These are phyloP conservation scores for Sibirionetta formosa DNA, from an alignment of 2,797 vertebrate species.

Conservation along the genomic window DNA sequence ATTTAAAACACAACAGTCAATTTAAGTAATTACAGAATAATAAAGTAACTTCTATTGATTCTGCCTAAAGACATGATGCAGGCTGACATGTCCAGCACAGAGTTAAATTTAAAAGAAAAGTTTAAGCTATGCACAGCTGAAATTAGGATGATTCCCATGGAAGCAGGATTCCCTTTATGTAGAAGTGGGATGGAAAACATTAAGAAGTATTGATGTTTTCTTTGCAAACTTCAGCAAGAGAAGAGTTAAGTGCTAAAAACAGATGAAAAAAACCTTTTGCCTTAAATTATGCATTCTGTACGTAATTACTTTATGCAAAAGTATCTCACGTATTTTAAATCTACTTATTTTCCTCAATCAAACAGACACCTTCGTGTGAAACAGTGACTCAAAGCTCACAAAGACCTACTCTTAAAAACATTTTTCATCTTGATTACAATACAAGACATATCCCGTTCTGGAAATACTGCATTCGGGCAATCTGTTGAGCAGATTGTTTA, in stretches of 20 bases:
- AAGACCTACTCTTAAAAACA: not conserved
- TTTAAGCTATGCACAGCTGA: not conserved
- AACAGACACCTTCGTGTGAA: not conserved
- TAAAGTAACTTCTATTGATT: conserved; percentile 71
- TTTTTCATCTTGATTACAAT: not conserved
- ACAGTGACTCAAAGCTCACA: not conserved
- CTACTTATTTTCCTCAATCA: not conserved
- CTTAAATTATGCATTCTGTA: not conserved
- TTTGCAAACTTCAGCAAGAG: not conserved
- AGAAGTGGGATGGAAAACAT: not conserved
- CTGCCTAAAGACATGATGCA: conserved; percentile 63
- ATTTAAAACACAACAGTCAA: conserved; percentile 73
- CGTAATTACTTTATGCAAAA: not conserved
- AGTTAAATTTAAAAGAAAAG: conserved; percentile 38
- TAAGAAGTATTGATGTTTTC: not conserved
- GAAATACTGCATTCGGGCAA: not conserved
- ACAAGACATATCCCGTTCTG: not conserved
- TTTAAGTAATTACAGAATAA: conserved; percentile 77
- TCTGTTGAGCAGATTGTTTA: not conserved
- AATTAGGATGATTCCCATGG: not conserved
- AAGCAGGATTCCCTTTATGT: not conserved
- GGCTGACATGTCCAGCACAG: conserved; percentile 12
- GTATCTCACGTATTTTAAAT: not conserved
- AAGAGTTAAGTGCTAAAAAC: not conserved
- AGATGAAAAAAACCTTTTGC: not conserved